Base-by-base conservation (phyloP, 2,888 invertebrate species). In the Mantis religiosa region DNA sequence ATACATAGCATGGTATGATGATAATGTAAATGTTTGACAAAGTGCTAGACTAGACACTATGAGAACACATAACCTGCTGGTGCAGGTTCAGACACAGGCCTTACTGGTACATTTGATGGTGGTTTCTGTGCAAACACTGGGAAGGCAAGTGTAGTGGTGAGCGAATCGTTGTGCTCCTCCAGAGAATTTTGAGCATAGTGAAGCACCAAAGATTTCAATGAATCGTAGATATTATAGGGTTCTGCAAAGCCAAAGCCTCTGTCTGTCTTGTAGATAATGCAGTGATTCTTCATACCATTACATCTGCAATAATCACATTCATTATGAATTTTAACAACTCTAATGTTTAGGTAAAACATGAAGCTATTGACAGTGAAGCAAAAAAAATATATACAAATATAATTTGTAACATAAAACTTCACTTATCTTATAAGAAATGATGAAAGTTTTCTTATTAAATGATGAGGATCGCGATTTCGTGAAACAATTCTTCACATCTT, bases 131-230 rank as follows among this genome's bases (percentile, higher is more conserved):
- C 87, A 47, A 34, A 34, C 87, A 87, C 87, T 82, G 87, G 87
- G 41, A 34, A 87, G 25, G 82, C 82, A 82, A 87, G 87, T 25
- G 82, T 87, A 81, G 87, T 87, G 34, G n/a, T 82, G 12, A 87
- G 87, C 14, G 28, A 82, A 12, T 82, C 87, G 82, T 87, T 87
- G 82, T 87, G 82, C 34, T 87, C 87, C 81, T 87, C 87, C 87
- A 87, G 14, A 34, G 87, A 87, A 82, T 82, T 30, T 30, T 87
- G 87, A 82, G 87, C 87, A 41, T 82, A 82, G 82, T 87, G 87
- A 82, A 87, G n/a, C 27, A 87, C 87, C 34, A 87, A 82, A 14
- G 87, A 87, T 82, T 87, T 87, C 28, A 87, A 34, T 87, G 87
- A 82, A 25, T 30, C 34, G 71, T 34, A 82, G 25, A 82, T 34